Base-by-base conservation (phyloP, 2,888 invertebrate genomes). In the Arrhopalites spinosus region DNA sequence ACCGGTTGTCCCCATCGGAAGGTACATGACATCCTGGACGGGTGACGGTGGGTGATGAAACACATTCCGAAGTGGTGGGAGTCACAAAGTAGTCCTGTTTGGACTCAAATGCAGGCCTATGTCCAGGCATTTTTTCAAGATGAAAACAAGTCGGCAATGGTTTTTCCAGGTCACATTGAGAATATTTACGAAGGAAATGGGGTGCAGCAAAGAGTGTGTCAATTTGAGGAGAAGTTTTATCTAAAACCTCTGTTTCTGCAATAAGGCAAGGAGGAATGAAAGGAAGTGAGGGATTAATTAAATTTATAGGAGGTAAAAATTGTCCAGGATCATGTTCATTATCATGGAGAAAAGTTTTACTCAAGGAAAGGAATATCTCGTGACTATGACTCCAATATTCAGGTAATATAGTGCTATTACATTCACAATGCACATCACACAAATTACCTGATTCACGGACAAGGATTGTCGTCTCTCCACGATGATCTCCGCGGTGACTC, bases 161-260 rank as follows among this genome's bases (percentile, higher is more conserved):
- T 73, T 73, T 73, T 61, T 73, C 73, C 63, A 73, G 64, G 30
- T 73, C 73, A 73, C 73, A 73, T 29, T 73, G 73, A 36, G 73
- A 73, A 20, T 63, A 59, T 71, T 71, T 71, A 43, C 23, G 7
- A 23, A 71, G 43, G 71, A 59, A 71, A 71, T 71, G 56, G 20
- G 71, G 71, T 36, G 71, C 50, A 23, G 71, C 59, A 59, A 59
- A 71, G 15, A 71, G 20, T 56, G 71, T 59, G 25, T 71, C 71
- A 36, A 71, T 43, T n/a, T 56, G 59, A 59, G 71, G 71, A 8
- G 71, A 56, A 17, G n/a, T 64, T 11, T 8, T 13, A 11, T 59
- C 25, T 13, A 8, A 53, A 20, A 53, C 8, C n/a, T n/a, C 5
- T 5, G 53, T 8, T 23, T 23, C 17, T 8, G 63, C 25, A 25